A percentile compares a stretch with the other conserved stretches of the same genome.
phyloP scores from a whole-genome alignment of 1,140 invertebrate genomes.

The Harlomillsia oculata region DNA sequence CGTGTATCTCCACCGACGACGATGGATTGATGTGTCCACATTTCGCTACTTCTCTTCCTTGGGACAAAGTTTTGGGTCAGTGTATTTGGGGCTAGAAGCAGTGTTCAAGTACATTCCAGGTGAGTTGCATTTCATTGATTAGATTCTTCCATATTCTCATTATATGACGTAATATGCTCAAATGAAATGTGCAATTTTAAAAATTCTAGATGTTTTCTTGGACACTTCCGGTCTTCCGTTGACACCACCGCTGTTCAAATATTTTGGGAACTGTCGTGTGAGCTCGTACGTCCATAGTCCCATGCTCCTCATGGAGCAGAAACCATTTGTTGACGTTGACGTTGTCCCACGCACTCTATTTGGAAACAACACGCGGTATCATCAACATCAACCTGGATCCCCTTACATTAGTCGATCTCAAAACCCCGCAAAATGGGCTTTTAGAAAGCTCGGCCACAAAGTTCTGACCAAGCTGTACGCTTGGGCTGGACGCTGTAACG shows the following conservation, averaged over 20 bases:
- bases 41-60: constrained; percentile 91
- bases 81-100: constrained; percentile 79
- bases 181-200: not conserved
- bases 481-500: constrained; percentile 65
- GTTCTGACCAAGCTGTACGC: constrained; percentile 81
- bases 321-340: not conserved
- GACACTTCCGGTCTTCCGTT: constrained; percentile 96
- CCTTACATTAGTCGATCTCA: constrained; percentile 42
- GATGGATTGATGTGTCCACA: constrained; percentile 66
- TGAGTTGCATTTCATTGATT: constrained; percentile 36
- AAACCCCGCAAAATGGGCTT: constrained; percentile 44
- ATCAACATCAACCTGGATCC: constrained; percentile 44
- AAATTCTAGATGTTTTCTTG: constrained; percentile 67
- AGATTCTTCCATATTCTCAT: not conserved
- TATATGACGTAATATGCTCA: not conserved
- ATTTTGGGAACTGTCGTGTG: constrained; percentile 62
- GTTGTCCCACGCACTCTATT: constrained; percentile 70
- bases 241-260: constrained; percentile 79
- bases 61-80: constrained; percentile 85
- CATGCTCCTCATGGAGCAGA: constrained; percentile 6
- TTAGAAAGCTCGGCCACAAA: constrained; percentile 76
- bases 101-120: constrained; percentile 65
- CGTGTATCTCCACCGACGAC: constrained; percentile 61
- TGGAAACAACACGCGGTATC: constrained; percentile 62
- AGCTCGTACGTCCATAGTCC: constrained; percentile 94